Conservation (phyloP, 2,888 invertebrate species). For the Anthrax anthrax region DNA sequence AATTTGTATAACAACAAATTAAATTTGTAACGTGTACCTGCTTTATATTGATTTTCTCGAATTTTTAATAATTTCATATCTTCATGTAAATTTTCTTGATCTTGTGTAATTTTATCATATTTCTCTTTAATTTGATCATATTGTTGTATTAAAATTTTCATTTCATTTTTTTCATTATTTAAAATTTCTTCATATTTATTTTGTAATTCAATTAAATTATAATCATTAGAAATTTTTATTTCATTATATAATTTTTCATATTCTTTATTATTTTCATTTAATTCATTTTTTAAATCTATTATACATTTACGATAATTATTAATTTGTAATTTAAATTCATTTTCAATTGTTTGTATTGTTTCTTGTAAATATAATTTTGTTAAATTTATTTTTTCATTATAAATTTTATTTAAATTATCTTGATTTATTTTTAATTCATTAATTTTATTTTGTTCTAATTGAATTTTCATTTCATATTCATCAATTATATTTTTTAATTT, state of each 20-base stretch:
- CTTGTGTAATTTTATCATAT: too few species aligned
- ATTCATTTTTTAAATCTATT: background rate
- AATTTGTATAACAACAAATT: too few species aligned
- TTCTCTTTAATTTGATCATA: too few species aligned
- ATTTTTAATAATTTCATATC: too few species aligned
- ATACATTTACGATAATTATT: background rate
- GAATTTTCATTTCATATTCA: background rate
- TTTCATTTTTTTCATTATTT: background rate
- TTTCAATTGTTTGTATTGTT: background rate
- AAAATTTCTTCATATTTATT: background rate
- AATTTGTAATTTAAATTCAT: background rate
- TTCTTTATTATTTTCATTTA: background rate
- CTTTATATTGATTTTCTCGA: too few species aligned
- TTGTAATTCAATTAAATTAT: background rate
- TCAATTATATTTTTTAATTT: constrained; percentile 43
- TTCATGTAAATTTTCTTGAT: too few species aligned
- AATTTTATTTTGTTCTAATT: background rate
- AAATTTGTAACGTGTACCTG: too few species aligned
- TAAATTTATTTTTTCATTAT: background rate
- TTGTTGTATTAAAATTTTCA: background rate
- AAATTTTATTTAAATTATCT: background rate
- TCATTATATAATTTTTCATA: background rate
- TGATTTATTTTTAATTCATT: constrained; percentile 48
- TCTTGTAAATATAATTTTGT: too few species aligned
- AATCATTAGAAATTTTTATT: background rate